Base-by-base conservation (phyloP, 2,888 invertebrate genomes). In the Limnephilus lunatus region DNA sequence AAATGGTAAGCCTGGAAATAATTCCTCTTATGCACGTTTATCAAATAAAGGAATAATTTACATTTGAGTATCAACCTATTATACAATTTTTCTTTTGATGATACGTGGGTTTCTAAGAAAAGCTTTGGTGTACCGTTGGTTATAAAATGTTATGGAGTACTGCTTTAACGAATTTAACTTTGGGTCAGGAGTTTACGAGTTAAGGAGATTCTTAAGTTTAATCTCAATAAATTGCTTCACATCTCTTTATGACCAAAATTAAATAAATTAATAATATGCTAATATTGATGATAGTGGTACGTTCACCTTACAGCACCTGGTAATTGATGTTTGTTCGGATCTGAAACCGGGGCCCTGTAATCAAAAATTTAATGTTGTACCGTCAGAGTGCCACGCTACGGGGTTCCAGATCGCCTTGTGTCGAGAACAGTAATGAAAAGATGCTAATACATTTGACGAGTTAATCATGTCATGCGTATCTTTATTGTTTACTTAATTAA, bases 401-500 rank as follows among this genome's bases (percentile, higher is more conserved):
- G 68, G 68, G 68, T n/a, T 68, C 25, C 68, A n/a, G 68, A n/a
- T 68, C 7, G 68, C 68, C 68, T 68, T 19, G 68, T 68, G 68
- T 19, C 68, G 25, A 68, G 68, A 25, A 68, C 68, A 25, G 68
- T 68, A 68, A 68, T 68, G 68, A 68, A 68, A 68, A 68, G 68
- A 68, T 68, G 68, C 68, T 68, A 68, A 68, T 68, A 68, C 68
- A 9, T 68, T 25, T 68, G 68, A 68, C 68, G 68, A 83, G 32
- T 87, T 85, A 85, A 90, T 39, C 86, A 80, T 91, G 85, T 81
- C 81, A 81, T 86, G 86, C 80, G 68, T 90, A 90, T 81, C 90
- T 81, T 82, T 91, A 90, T 82, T 91, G 90, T 90, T 91, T 91
- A 87, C 83, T 90, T 92, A 87, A 92, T 91, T 92, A 92, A 92